A percentile compares a stretch with the other conserved stretches of the same genome.
Conservation (phyloP, 2,113 vertebrate genomes). For the Heterotilapia buettikoferi region DNA sequence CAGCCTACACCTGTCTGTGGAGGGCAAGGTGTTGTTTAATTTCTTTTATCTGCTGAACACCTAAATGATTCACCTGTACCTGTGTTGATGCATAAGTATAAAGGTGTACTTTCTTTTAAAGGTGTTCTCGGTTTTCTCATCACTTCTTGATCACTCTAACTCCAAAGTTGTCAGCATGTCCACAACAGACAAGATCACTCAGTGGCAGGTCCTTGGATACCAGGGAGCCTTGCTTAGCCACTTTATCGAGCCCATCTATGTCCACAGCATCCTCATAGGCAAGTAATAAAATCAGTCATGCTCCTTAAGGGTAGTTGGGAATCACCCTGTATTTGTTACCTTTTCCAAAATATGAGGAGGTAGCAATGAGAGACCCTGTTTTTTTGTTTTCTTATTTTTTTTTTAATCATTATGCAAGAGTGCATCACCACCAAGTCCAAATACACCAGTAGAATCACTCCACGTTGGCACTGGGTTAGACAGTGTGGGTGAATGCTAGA, state of each 20-base stretch:
- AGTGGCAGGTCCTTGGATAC: constrained; percentile 91
- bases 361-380: neutral
- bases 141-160: constrained; percentile 59
- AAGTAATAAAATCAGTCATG: constrained; percentile 11
- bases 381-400: fast-evolving
- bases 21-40: constrained; percentile 74
- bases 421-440: neutral
- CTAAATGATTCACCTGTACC: neutral
- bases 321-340: neutral
- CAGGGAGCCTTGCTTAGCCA: constrained; percentile 93
- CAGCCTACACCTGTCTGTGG: constrained; percentile 82
- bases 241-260: constrained; percentile 89
- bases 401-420: neutral
- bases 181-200: constrained; percentile 85
- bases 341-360: neutral
- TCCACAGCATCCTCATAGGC: constrained; percentile 85
- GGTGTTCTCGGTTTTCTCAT: constrained; percentile 78
- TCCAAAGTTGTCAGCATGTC: constrained; percentile 84
- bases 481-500: neutral
- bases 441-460: neutral
- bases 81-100: neutral
- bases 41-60: neutral
- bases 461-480: fast-evolving
- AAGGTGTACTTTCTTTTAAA: neutral
- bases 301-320: neutral